These are phyloP conservation scores for Pseudonaja textilis DNA, from an alignment of 2,113 vertebrate genomes.

Conservation along the genomic window DNA sequence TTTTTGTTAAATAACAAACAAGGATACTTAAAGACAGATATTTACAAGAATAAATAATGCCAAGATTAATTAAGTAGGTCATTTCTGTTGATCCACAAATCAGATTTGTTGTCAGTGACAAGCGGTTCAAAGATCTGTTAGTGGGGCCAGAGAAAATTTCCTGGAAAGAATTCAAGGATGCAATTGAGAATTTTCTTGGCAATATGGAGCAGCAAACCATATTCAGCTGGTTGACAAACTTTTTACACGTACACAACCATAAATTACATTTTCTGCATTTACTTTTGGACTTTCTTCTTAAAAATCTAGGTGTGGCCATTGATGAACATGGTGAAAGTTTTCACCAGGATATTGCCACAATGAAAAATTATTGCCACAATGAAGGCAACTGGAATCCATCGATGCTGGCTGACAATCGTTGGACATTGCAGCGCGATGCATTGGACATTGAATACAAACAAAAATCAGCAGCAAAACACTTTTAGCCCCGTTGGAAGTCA, in stretches of 20 bases:
- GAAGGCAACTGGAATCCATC: not conserved
- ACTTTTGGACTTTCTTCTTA: not conserved
- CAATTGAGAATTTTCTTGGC: not conserved
- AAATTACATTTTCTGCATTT: not conserved
- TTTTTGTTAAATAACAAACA: not conserved
- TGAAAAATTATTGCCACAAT: not conserved
- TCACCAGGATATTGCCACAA: not conserved
- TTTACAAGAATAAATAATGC: not conserved
- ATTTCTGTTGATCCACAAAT: not conserved
- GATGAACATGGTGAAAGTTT: not conserved
- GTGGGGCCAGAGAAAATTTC: not conserved
- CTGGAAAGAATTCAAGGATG: not conserved
- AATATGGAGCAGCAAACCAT: not conserved
- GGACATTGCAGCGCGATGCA: not conserved
- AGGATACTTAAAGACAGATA: not conserved
- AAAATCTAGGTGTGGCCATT: not conserved
- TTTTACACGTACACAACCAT: not conserved
- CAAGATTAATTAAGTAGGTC: not conserved
- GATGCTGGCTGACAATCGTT: not conserved
- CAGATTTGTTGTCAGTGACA: not conserved
- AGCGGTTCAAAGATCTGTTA: not conserved
- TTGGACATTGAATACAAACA: not conserved
- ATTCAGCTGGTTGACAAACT: not conserved
- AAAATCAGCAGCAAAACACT: not conserved
- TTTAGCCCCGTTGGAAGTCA: not conserved